Evolutionary conservation across 1,140 invertebrate species (phyloP).

Genomic region (Pantala flavescens): DNA sequence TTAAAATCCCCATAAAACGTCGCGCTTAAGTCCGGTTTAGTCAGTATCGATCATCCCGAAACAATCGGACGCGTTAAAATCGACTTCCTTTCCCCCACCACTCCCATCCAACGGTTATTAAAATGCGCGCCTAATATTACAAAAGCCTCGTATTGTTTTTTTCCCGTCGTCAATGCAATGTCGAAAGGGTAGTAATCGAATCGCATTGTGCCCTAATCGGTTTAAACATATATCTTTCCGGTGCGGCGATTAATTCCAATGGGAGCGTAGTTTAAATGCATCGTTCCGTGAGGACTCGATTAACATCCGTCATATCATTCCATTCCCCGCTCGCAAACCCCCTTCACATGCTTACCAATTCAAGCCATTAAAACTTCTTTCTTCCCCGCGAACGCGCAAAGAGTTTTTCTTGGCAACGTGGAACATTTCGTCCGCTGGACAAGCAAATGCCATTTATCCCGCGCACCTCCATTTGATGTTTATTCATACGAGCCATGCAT

Average conservation of each 20-base stretch:
- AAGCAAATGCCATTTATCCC: neutral
- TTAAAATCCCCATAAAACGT: too few species aligned
- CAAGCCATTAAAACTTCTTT: conserved; percentile 7
- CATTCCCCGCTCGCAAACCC: neutral
- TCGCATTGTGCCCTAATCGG: neutral
- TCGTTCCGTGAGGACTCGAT: neutral
- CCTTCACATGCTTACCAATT: neutral
- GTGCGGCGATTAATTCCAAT: neutral
- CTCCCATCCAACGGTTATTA: too few species aligned
- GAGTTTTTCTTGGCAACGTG: neutral
- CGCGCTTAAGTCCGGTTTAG: too few species aligned
- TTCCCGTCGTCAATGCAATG: too few species aligned
- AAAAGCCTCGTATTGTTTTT: too few species aligned
- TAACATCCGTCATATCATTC: neutral
- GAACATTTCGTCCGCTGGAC: neutral
- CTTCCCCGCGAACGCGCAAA: neutral
- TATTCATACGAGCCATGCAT: conserved; percentile 3
- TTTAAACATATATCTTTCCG: conserved; percentile 5
- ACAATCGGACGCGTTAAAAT: too few species aligned
- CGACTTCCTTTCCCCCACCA: too few species aligned
- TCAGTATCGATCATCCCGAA: too few species aligned
- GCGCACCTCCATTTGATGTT: neutral
- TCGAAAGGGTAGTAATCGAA: neutral
- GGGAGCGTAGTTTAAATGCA: neutral
- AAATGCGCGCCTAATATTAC: too few species aligned